Conservation (phyloP, 1,140 invertebrate genomes). For the Capitella teleta region DNA sequence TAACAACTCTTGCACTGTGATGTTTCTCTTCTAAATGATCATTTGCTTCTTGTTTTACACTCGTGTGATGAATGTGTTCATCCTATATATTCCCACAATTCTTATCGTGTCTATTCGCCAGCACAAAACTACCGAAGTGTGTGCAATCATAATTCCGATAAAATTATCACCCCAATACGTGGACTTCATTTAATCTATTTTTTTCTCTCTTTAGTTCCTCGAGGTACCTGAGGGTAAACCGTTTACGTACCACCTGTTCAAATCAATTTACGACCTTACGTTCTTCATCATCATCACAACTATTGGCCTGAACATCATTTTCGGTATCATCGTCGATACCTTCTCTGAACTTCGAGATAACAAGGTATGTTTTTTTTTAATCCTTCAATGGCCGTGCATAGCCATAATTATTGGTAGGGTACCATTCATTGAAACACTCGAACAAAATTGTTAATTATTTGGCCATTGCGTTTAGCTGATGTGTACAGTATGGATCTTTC, state of each 20-base stretch:
- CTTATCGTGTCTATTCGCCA: too few species aligned
- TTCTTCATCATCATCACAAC: slow-evolving; percentile 37
- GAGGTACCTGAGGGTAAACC: neutral
- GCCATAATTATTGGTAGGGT: neutral
- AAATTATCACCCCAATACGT: too few species aligned
- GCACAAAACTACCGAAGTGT: too few species aligned
- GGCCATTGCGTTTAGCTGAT: neutral
- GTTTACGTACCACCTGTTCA: slow-evolving; percentile 5
- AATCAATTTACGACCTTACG: slow-evolving; percentile 21
- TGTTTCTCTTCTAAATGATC: too few species aligned
- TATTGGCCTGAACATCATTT: slow-evolving; percentile 37
- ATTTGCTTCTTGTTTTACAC: too few species aligned
- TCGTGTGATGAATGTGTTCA: too few species aligned
- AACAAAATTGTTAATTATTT: neutral
- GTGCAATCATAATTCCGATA: too few species aligned
- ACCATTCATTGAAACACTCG: neutral
- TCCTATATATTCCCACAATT: too few species aligned
- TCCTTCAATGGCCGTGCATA: neutral
- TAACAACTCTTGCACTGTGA: too few species aligned
- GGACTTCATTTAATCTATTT: neutral
- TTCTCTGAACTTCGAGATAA: slow-evolving; percentile 36
- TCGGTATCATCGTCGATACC: slow-evolving; percentile 39
- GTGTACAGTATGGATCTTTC: neutral
- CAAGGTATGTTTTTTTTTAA: slow-evolving; percentile 21
- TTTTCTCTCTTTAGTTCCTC: neutral